A percentile compares a stretch with the other conserved stretches of the same genome.
These are phyloP conservation scores for Thymelicus sylvestris DNA, from an alignment of 2,888 invertebrate species.

Conservation along the genomic window DNA sequence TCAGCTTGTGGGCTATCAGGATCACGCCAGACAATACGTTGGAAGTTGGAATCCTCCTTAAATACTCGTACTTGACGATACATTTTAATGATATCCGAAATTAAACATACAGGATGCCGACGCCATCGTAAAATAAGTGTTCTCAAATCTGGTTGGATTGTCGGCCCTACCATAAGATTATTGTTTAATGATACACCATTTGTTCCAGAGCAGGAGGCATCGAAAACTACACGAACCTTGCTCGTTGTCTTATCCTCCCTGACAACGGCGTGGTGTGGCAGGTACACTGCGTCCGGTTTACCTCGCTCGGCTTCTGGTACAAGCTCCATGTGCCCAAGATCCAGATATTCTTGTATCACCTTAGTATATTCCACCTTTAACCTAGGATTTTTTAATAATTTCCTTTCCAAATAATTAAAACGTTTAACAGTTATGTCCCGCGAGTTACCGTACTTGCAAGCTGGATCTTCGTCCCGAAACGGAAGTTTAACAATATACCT, in stretches of 20 bases:
- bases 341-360: slow-evolving; percentile 43
- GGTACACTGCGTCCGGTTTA: slow-evolving; percentile 39
- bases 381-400: slow-evolving; percentile 33
- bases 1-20: slow-evolving; percentile 11
- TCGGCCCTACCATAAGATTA: slow-evolving; percentile 45
- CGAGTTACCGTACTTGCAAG: slow-evolving; percentile 31
- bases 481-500: slow-evolving; percentile 40
- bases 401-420: slow-evolving; percentile 36
- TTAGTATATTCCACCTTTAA: slow-evolving; percentile 40
- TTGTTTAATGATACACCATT: slow-evolving; percentile 48
- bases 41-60: slow-evolving; percentile 44
- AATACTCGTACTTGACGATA: slow-evolving; percentile 48
- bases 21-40: slow-evolving; percentile 44
- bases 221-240: slow-evolving; percentile 48
- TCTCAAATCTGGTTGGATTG: slow-evolving; percentile 47
- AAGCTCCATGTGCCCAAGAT: slow-evolving; percentile 42
- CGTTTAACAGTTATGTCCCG: slow-evolving; percentile 34
- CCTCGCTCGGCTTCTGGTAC: slow-evolving; percentile 32
- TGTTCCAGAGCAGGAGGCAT: slow-evolving; percentile 43
- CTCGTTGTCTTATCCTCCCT: slow-evolving; percentile 46
- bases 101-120: slow-evolving; percentile 42
- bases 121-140: slow-evolving; percentile 49
- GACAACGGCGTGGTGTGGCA: slow-evolving; percentile 51
- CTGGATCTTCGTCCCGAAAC: slow-evolving; percentile 36
- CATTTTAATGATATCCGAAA: slow-evolving; percentile 53